Percentiles rank a stretch among this genome's conserved stretches.
Conservation (phyloP, 2,888 invertebrate genomes). For the Plemyria rubiginata region DNA sequence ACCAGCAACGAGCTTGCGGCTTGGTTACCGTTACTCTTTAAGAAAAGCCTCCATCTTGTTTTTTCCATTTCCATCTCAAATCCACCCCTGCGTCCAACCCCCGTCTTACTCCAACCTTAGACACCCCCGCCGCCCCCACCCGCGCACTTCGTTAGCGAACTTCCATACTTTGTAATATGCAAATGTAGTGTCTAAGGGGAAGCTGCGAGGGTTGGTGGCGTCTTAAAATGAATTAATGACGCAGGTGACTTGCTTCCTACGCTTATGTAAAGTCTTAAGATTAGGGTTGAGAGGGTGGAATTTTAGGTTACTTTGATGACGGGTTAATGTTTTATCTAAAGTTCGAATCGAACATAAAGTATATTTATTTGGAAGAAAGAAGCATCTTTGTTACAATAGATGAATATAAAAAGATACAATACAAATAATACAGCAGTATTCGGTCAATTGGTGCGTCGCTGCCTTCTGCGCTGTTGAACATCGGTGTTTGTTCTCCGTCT, state of each 20-base stretch:
- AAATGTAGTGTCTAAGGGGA: conserved; percentile 79
- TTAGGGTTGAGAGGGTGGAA: conserved; percentile 12
- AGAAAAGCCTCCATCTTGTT: neutral
- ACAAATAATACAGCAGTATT: too few species aligned
- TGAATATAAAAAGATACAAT: too few species aligned
- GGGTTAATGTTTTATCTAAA: neutral
- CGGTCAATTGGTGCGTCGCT: too few species aligned
- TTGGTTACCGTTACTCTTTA: too few species aligned
- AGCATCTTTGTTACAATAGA: too few species aligned
- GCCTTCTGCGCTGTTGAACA: too few species aligned
- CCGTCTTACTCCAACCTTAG: conserved; percentile 82
- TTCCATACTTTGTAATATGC: conserved; percentile 85
- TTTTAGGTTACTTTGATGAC: conserved; percentile 12
- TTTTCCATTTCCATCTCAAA: conserved; percentile 24
- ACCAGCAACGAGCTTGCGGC: too few species aligned
- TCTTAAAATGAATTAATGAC: conserved; percentile 85
- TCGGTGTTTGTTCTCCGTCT: too few species aligned
- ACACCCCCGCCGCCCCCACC: conserved; percentile 51
- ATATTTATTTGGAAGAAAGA: too few species aligned
- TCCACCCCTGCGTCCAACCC: conserved; percentile 76
- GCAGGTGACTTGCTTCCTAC: conserved; percentile 60
- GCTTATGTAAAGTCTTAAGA: conserved; percentile 29
- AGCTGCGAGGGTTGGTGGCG: conserved; percentile 54
- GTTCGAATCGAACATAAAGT: too few species aligned
- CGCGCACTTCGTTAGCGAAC: conserved; percentile 79